Evolutionary conservation across 2,888 invertebrate species (phyloP).

Genomic region (Ormyrus pomaceus): DNA sequence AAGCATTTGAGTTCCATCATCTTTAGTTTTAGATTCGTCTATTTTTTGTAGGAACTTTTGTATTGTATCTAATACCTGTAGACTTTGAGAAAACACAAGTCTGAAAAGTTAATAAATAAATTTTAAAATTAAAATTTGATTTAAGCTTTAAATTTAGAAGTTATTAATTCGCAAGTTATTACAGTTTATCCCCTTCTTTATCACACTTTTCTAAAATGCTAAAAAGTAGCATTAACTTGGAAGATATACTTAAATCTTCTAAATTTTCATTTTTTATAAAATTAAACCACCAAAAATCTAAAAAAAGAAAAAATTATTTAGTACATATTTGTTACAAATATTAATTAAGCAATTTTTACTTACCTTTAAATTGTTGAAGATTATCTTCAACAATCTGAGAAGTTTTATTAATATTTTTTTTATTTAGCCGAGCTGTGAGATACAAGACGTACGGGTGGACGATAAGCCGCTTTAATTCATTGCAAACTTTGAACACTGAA

Average conservation of each 20-base stretch:
- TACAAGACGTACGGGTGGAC: slow-evolving; percentile 37
- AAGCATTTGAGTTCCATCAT: neutral
- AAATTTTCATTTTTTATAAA: slow-evolving; percentile 85
- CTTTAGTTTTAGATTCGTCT: neutral
- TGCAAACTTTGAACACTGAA: slow-evolving; percentile 37
- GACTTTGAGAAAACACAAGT: slow-evolving; percentile 49
- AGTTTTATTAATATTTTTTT: neutral
- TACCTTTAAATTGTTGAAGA: neutral
- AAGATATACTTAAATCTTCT: slow-evolving; percentile 83
- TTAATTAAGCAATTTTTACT: neutral
- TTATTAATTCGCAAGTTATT: slow-evolving; percentile 69
- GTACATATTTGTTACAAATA: neutral
- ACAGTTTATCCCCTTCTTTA: slow-evolving; percentile 95
- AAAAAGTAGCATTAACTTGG: slow-evolving; percentile 87
- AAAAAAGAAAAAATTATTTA: neutral
- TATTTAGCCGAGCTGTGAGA: neutral
- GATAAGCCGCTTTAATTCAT: slow-evolving; percentile 27
- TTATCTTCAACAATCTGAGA: no score
- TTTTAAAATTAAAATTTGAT: neutral
- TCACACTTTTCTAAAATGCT: slow-evolving; percentile 92
- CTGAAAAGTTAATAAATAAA: slow-evolving; percentile 25
- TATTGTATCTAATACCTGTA: slow-evolving; percentile 38
- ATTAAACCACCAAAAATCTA: slow-evolving; percentile 85
- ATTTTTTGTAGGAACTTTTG: slow-evolving; percentile 37
- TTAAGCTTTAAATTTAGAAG: neutral